phyloP scores from a whole-genome alignment of 2,113 vertebrate genomes.

The Lophotis ruficrista region DNA sequence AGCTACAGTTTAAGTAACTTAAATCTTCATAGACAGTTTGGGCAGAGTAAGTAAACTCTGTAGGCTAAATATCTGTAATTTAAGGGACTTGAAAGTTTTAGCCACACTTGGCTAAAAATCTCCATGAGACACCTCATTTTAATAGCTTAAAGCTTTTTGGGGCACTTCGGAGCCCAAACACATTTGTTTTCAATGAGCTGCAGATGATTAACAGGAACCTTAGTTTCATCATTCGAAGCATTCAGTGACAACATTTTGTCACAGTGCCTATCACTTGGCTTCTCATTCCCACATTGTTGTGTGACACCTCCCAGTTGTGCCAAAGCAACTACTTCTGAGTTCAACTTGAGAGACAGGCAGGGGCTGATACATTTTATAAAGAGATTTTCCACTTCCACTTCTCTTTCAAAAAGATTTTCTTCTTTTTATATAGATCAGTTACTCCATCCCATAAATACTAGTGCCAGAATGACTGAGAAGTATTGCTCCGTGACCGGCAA shows the following conservation, averaged over 20 bases:
- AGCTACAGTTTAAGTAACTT: neutral
- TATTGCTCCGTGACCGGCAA: neutral
- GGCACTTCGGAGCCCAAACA: neutral
- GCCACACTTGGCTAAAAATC: neutral
- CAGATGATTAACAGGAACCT: neutral
- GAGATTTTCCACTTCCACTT: neutral
- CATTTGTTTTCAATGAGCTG: neutral
- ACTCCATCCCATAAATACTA: neutral
- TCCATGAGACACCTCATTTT: neutral
- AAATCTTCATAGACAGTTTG: neutral
- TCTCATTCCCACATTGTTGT: neutral
- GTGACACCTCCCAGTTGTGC: slow-evolving; percentile 5
- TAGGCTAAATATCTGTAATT: neutral
- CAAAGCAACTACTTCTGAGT: neutral
- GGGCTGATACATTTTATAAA: neutral
- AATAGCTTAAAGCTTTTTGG: neutral
- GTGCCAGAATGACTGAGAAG: neutral
- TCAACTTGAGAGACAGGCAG: neutral
- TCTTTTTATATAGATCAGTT: neutral
- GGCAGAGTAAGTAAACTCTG: neutral
- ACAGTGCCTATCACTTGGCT: neutral
- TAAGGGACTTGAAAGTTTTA: neutral
- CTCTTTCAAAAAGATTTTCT: neutral
- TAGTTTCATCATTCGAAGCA: neutral
- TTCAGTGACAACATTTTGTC: neutral